Evolutionary conservation across 2,113 vertebrate species (phyloP), one percentile per base, ranked within the genome.

Genomic region (Esox niger): DNA sequence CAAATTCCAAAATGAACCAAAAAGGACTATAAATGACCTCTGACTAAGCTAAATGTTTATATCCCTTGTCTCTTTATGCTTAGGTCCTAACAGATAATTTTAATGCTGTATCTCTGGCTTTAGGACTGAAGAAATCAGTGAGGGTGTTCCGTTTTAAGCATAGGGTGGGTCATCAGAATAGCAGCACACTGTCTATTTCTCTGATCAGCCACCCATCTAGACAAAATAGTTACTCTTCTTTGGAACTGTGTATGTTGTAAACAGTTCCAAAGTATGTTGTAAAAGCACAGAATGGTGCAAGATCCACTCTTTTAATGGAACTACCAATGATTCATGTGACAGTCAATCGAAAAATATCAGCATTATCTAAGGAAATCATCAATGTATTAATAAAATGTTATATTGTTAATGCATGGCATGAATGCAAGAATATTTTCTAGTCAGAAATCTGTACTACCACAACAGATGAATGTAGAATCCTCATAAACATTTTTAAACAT

Each of bases 1-100:
- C 49, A 46, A 30, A 54, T 21, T 54, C 27, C 27, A 66, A 32
- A 10, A 65, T 25, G 57, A 62, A 58, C 30, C 23, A 29, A n/a
- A n/a, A 57, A 56, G 43, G 20, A n/a, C 66, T 43, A 62, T 26
- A 64, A 33, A 10, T 57, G 62, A 64, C n/a, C n/a, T n/a, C n/a
- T n/a, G n/a, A n/a, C n/a, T n/a, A n/a, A n/a, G n/a, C n/a, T n/a
- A 58, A 32, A 31, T 58, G 11, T 57, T 57, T 55, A 49, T 60
- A 64, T 58, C 15, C 9, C 23, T 47, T 49, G 2, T 64, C 20
- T 47, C 43, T 64, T n/a, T 64, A 15, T 52, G 20, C 26, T 25
- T 23, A 5, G n/a, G 32, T 20, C 13, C 47, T 70, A 43, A 35
- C 26, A 17, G 35, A 23, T 10, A 35, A 33, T 74, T 79, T 66